Evolutionary conservation across 2,888 invertebrate genomes (phyloP).

Genomic region (Drosophila borborema): DNA sequence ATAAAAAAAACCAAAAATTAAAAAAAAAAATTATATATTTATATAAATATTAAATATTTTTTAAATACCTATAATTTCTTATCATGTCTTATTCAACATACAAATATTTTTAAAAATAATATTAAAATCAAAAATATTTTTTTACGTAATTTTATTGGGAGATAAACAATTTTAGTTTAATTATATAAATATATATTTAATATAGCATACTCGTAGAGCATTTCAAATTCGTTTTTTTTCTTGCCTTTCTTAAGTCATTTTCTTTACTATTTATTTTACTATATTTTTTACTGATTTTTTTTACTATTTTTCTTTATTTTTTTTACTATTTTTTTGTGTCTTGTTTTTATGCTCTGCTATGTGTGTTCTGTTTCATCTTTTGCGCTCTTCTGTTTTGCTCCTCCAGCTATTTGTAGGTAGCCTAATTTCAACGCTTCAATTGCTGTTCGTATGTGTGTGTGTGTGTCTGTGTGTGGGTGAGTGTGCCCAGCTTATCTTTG

Average conservation of each 20-base stretch:
- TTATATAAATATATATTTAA: background rate
- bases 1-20: too few relatives aligned
- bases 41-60: too few relatives aligned
- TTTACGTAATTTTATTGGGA: too few relatives aligned
- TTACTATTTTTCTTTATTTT: slow-evolving; percentile 9
- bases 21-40: too few relatives aligned
- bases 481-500: slow-evolving; percentile 65
- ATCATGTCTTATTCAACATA: too few relatives aligned
- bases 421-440: slow-evolving; percentile 81
- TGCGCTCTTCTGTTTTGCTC: slow-evolving; percentile 14
- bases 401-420: slow-evolving; percentile 65
- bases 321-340: slow-evolving; percentile 4
- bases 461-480: slow-evolving; percentile 22
- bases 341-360: background rate
- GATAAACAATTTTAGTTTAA: too few relatives aligned
- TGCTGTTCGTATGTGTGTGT: slow-evolving; percentile 52
- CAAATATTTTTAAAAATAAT: too few relatives aligned
- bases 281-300: background rate
- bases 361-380: background rate
- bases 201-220: background rate
- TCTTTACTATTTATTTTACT: slow-evolving; percentile 1
- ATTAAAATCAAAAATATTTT: too few relatives aligned
- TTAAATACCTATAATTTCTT: too few relatives aligned
- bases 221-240: background rate
- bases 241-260: slow-evolving; percentile 2